Conservation (phyloP, 2,113 vertebrate species). For the Dicaeum eximium region DNA sequence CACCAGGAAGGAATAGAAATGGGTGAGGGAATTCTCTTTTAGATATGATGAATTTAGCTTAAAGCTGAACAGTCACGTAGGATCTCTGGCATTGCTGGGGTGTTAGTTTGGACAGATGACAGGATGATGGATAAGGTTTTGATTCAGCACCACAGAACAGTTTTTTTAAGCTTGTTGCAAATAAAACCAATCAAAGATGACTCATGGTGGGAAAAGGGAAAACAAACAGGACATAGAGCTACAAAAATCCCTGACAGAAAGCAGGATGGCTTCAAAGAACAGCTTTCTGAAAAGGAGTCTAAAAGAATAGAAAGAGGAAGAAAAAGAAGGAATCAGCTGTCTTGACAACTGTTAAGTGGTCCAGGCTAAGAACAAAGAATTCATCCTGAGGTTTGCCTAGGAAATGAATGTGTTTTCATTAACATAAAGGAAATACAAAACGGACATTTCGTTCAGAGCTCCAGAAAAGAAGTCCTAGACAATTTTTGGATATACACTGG, state of each 20-base stretch:
- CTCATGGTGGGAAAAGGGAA: background rate
- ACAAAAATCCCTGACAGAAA: background rate
- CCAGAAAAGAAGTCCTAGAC: background rate
- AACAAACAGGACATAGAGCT: background rate
- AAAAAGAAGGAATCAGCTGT: background rate
- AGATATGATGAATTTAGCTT: background rate
- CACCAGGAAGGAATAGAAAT: background rate
- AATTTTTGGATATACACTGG: background rate
- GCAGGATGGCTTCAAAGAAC: background rate
- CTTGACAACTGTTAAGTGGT: background rate
- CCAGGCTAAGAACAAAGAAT: background rate
- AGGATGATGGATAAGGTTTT: background rate
- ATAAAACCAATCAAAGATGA: background rate
- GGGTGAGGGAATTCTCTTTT: background rate
- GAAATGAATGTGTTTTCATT: background rate
- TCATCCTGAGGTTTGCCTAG: background rate
- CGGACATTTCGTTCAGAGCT: background rate
- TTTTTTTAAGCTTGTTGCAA: slow-evolving; percentile 3
- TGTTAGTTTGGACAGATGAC: background rate
- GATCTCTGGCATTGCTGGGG: background rate
- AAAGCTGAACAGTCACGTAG: background rate
- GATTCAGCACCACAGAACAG: background rate
- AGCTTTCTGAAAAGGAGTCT: background rate
- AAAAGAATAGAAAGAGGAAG: background rate
- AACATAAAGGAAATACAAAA: background rate